These are phyloP conservation scores for Drosophila mayri DNA, from an alignment of 1,140 invertebrate species.

Conservation along the genomic window DNA sequence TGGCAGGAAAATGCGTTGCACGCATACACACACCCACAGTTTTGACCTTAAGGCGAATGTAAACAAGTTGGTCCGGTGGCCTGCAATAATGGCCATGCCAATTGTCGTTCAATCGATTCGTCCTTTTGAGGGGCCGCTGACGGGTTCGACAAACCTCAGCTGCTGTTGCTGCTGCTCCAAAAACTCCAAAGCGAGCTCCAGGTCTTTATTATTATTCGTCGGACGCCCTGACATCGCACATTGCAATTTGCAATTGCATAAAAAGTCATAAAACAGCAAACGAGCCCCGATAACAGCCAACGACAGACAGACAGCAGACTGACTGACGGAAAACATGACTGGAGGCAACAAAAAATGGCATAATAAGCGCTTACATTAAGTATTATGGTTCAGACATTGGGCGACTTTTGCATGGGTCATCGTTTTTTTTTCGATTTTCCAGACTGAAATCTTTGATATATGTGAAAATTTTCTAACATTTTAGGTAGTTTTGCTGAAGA, in stretches of 20 bases:
- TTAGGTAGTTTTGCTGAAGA: not conserved
- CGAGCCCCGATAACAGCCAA: constrained; percentile 12
- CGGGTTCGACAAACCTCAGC: constrained; percentile 59
- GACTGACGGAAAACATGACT: not conserved
- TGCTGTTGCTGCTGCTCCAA: not conserved
- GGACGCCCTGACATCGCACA: constrained; percentile 27
- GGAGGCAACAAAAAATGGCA: constrained; percentile 37
- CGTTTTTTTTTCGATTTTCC: not conserved
- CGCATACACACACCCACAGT: not conserved
- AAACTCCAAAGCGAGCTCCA: constrained; percentile 7
- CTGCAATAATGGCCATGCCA: constrained; percentile 10
- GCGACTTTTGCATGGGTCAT: constrained; percentile 19
- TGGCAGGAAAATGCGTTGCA: constrained; percentile 25
- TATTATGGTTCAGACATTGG: constrained; percentile 36
- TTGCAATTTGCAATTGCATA: constrained; percentile 48
- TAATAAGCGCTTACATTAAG: constrained; percentile 51
- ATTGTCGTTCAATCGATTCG: constrained; percentile 22
- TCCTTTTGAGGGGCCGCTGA: constrained; percentile 2
- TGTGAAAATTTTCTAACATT: not conserved
- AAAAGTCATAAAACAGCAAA: constrained; percentile 51
- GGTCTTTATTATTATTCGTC: constrained; percentile 43
- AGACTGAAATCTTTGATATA: not conserved
- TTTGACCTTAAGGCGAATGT: constrained; percentile 42
- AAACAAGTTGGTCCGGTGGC: constrained; percentile 29
- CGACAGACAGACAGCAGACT: constrained; percentile 28